Conservation (phyloP, 92 coral and sea anemone genomes). For the Isaurus tuberculatus region DNA sequence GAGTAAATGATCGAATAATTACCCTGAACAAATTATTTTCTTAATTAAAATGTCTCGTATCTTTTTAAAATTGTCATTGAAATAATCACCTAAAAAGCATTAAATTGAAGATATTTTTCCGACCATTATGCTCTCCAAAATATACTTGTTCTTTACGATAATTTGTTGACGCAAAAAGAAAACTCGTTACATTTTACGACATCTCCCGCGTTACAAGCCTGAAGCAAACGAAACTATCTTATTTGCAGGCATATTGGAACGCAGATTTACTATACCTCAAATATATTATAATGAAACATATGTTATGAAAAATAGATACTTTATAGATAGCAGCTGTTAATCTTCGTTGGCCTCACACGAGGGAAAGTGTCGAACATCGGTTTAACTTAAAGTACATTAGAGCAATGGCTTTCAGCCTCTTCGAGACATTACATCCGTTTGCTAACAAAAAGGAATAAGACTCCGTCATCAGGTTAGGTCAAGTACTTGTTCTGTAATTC, state of each 20-base stretch:
- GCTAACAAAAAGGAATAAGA: background rate
- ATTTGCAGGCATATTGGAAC: background rate
- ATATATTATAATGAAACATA: background rate
- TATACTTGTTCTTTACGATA: background rate
- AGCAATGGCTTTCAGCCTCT: background rate
- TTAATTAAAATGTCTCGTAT: constrained; percentile 33
- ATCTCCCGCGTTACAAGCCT: background rate
- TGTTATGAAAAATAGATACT: background rate
- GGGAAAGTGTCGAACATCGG: background rate
- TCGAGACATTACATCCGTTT: background rate
- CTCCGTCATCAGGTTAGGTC: background rate
- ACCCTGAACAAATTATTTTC: constrained; percentile 14
- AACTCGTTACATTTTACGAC: background rate
- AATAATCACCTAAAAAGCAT: constrained; percentile 6
- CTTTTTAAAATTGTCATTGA: constrained; percentile 19
- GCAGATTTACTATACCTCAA: constrained; percentile 19
- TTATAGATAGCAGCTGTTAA: background rate
- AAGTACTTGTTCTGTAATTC: background rate
- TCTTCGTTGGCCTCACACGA: background rate
- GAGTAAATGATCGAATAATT: constrained; percentile 17
- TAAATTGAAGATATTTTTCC: background rate
- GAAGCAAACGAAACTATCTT: constrained; percentile 25
- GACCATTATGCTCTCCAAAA: background rate
- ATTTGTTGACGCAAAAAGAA: background rate
- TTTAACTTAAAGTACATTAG: background rate